Evolutionary conservation across 1,140 invertebrate species (phyloP), one percentile per base, ranked within the genome.

Genomic region (Cyrtorhinus lividipennis): DNA sequence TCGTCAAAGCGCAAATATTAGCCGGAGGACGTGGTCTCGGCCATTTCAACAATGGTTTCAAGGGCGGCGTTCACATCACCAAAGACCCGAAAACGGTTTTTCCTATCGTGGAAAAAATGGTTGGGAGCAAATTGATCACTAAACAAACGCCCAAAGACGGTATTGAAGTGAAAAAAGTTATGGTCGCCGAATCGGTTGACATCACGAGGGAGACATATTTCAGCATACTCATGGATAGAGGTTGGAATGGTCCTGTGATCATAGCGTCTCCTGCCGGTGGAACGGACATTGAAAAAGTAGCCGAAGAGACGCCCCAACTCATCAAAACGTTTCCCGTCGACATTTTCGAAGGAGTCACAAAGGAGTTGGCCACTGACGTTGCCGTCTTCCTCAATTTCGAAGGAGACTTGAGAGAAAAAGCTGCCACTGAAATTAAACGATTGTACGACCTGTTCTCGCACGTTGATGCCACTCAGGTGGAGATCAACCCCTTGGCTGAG

Each of bases 401-500:
- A 70, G 88, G 84, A 1, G 72, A 79, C 56, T 69, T 87, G 12
- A 77, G 81, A 53, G 72, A 80, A 45, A 85, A 90, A 74, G 93
- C 92, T 68, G 85, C 89, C 10, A 78, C 83, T 25, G 90, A 99
- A 80, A 86, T 99, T 22, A 83, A 86, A 72, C 90, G 88, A 69
- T 72, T 99, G 2, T 99, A 94, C 81, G 78, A 91, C 60, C 76
- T 99, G 24, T 99, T 99, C 73, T 74, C 90, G 53, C 85, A 89
- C 69, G 89, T 98, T 26, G 97, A 99, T 81, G 95, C 95, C 10
- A 86, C 30, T 8, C 30, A 38, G 30, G 77, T 99, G 57, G 97
- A 99, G 81, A 98, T 99, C 59, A 99, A 99, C 81, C 97, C 97
- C 1, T 80, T 99, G 68, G 96, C 92, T 20, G 93, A 97, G 74